Evolutionary conservation across 2,888 invertebrate species (phyloP).

Genomic region (Coenonympha glycerion): DNA sequence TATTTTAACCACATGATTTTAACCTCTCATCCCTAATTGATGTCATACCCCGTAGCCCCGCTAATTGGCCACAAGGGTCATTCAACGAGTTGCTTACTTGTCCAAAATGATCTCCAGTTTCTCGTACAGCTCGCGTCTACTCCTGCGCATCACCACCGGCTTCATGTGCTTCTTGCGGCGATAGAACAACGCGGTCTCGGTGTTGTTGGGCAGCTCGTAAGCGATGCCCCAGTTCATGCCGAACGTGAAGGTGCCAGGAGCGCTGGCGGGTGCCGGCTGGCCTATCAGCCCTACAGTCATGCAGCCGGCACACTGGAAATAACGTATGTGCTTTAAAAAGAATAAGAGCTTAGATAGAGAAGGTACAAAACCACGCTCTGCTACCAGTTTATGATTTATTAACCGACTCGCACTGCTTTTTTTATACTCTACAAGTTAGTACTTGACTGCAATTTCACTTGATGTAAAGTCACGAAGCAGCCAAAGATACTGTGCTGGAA

Average conservation of each 20-base stretch:
- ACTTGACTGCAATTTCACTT: no score
- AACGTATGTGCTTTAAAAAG: not conserved
- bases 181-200: constrained; percentile 57
- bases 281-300: constrained; percentile 77
- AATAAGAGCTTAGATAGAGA: no score
- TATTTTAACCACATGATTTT: no score
- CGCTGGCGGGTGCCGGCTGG: constrained; percentile 67
- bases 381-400: no score
- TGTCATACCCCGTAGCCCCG: no score
- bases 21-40: no score
- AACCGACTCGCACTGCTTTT: no score
- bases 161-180: constrained; percentile 46
- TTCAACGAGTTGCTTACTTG: constrained; percentile 72
- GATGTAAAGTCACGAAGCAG: no score
- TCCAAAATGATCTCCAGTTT: constrained; percentile 81
- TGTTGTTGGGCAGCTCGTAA: constrained; percentile 77
- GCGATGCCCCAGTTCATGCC: constrained; percentile 83
- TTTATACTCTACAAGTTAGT: no score
- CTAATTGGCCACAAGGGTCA: not conserved
- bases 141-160: constrained; percentile 74
- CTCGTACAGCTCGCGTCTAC: constrained; percentile 80
- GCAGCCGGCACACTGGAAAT: constrained; percentile 73
- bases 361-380: no score
- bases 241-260: constrained; percentile 76
- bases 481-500: no score